These are phyloP conservation scores for Lagria hirta DNA, from an alignment of 2,888 invertebrate genomes.

Conservation along the genomic window DNA sequence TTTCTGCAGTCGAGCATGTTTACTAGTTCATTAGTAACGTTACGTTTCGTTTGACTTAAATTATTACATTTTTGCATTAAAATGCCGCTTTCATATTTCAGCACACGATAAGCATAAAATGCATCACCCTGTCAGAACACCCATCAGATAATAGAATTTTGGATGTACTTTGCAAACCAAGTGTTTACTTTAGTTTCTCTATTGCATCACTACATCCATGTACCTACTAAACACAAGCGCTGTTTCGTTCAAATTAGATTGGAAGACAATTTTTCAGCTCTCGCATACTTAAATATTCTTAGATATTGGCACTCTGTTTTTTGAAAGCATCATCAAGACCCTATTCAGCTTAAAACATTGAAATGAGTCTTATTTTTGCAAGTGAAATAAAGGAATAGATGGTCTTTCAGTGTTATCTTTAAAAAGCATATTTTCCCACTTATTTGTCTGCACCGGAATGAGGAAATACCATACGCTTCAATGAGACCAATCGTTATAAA, in stretches of 20 bases:
- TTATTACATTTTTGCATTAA: too few species aligned
- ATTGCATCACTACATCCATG: not conserved
- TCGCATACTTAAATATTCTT: constrained; percentile 37
- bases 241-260: constrained; percentile 34
- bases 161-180: constrained; percentile 6
- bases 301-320: constrained; percentile 34
- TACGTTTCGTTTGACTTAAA: too few species aligned
- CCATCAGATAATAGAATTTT: too few species aligned
- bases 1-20: too few species aligned
- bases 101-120: too few species aligned
- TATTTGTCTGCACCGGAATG: constrained; percentile 41
- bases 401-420: constrained; percentile 47
- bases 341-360: constrained; percentile 40
- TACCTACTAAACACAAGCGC: not conserved
- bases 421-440: constrained; percentile 44
- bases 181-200: not conserved
- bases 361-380: constrained; percentile 45
- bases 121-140: constrained; percentile 2
- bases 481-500: constrained; percentile 32
- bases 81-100: too few species aligned
- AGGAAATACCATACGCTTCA: constrained; percentile 38
- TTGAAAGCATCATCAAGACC: constrained; percentile 37
- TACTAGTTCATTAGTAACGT: too few species aligned
- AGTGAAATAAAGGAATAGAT: constrained; percentile 47
- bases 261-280: constrained; percentile 36